Base-by-base conservation (phyloP, 2,797 vertebrate genomes). In the Pogonophryne albipinna region DNA sequence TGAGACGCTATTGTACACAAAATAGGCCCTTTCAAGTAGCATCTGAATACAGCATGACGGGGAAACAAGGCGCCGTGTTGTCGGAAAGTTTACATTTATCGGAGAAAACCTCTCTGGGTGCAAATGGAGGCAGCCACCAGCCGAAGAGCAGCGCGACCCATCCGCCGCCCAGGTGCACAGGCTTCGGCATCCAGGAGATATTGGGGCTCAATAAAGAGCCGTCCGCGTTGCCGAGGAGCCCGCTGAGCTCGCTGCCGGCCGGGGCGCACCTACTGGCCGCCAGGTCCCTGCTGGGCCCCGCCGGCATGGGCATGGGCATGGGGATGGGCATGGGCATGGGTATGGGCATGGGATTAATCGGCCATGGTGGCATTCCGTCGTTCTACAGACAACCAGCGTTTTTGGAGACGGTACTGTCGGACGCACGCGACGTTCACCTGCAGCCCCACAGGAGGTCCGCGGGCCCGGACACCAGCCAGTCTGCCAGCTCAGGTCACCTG, bases 171-270 rank as follows among this genome's bases (percentile, higher is more conserved):
- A 95, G 97, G 92, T 98, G 97, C 96, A 99, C 98, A 5, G 97
- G 98, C 45, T 99, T 99, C 83, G 98, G 97, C 87, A 99, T 99
- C 90, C 97, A 99, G 93, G 98, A 99, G 95, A 99, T 99, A 68
- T 87, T 99, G 90, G 98, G 98, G 70, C 95, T 99, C 79, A 99
- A 99, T 88, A 99, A 99, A 94, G 98, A 99, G 86, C 96, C 97
- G 23, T 92, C 97, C 68, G 86, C 82, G 67, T 93, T 96, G 59
- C 96, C 96, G 66, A 95, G 95, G 86, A 95, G 85, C 56, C 87
- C 95, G 61, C 93, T 97, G 78, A 92, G 95, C 88, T 93, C 96
- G 53, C 93, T 98, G 87, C 96, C 96, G 60, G 86, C 96, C 20
- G 96, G 97, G 78, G 96, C 95, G 82, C 95, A 98, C 92, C 91